phyloP scores from a whole-genome alignment of 2,797 vertebrate species.

The Poeciliopsis gracilis region DNA sequence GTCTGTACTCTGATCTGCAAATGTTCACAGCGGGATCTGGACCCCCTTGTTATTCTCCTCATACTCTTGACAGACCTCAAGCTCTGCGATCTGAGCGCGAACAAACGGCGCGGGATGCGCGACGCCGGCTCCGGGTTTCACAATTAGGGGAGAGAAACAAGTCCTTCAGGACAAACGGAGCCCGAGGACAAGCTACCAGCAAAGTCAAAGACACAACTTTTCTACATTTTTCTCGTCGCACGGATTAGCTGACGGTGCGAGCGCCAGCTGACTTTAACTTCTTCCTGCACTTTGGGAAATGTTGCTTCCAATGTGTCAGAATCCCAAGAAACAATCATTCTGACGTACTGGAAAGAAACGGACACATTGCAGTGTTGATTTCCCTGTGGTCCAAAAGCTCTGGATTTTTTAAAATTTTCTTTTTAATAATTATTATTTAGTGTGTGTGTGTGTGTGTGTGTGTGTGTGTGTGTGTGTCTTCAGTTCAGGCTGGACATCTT shows the following conservation, averaged over 20 bases:
- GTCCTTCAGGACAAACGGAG: slow-evolving; percentile 40
- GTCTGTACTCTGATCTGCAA: slow-evolving; percentile 39
- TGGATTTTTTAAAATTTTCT: slow-evolving; percentile 4
- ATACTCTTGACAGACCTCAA: slow-evolving; percentile 14
- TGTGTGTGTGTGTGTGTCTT: neutral
- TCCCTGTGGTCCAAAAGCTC: slow-evolving; percentile 28
- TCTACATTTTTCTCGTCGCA: slow-evolving; percentile 11
- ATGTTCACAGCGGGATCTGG: slow-evolving; percentile 25
- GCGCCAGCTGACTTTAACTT: slow-evolving; percentile 11
- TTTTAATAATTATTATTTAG: slow-evolving; percentile 1
- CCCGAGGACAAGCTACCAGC: slow-evolving; percentile 51
- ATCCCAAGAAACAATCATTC: slow-evolving; percentile 19
- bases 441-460: neutral
- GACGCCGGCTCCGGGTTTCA: slow-evolving; percentile 37
- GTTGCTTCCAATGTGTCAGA: slow-evolving; percentile 17
- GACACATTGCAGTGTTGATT: slow-evolving; percentile 34
- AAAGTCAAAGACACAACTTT: slow-evolving; percentile 36
- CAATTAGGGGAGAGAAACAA: slow-evolving; percentile 16
- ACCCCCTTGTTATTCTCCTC: neutral
- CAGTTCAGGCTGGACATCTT: slow-evolving; percentile 39
- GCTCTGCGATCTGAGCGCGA: slow-evolving; percentile 6
- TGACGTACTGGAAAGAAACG: slow-evolving; percentile 37
- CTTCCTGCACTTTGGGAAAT: slow-evolving; percentile 29
- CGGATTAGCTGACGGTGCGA: slow-evolving; percentile 11
- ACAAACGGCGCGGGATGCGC: slow-evolving; percentile 23